Evolutionary conservation across 1,140 invertebrate species (phyloP), one percentile per base, ranked within the genome.

Genomic region (Heliothis virescens): DNA sequence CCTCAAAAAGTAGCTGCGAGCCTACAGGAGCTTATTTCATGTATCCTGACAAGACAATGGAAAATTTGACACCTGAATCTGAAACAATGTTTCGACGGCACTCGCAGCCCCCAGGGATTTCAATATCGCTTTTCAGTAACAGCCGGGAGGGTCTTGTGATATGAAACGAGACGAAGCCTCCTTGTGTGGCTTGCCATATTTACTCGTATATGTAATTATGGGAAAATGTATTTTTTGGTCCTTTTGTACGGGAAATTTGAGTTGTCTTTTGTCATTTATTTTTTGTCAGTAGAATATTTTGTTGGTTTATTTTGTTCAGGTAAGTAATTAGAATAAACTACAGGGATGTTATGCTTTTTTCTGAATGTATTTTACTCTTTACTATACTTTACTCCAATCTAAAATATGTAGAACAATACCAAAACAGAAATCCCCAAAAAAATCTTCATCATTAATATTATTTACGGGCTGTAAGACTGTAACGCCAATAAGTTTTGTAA

Each of bases 91-190:
- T 78, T 69, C 75, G 75, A 78, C 63, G 53, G 75, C 52, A 60
- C 74, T 53, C 74, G 15, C 60, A 59, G 74, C 62, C 62, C 63
- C 63, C 29, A 78, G 75, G 63, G 75, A 78, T 78, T 69, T 78
- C 75, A 78, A 78, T 78, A 78, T 78, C 75, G 75, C 75, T 78
- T 78, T 65, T 78, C 75, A 78, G 75, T 78, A 65, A 78, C 62
- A 67, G 62, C 63, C 18, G 62, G 60, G 75, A 69, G 75, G 63
- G 63, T 69, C 75, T 78, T 67, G 4, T n/a, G 50, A 63, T 76
- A 76, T 63, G 72, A 65, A 50, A 16, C 69, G 41, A 52, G 29
- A 55, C n/a, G 50, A 57, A 73, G 11, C 29, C 18, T 60, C 34
- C 29, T 71, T 71, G 67, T 52, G 52, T 29, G 67, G 67, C 48